These are phyloP conservation scores for Eledone cirrhosa DNA, from an alignment of 2,888 invertebrate genomes.

Conservation along the genomic window DNA sequence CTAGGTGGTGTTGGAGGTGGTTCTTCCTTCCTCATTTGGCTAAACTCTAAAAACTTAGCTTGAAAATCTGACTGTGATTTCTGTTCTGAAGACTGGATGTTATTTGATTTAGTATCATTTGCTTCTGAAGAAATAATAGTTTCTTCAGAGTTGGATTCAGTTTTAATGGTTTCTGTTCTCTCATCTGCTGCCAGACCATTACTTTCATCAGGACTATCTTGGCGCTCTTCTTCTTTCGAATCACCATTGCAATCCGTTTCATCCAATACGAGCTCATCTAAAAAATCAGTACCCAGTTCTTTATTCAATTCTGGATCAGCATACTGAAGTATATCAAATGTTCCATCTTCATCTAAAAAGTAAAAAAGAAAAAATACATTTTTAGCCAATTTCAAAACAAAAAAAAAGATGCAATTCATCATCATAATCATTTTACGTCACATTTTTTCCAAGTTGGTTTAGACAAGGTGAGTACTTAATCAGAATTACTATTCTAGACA, in stretches of 20 bases:
- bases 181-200: constrained; percentile 29
- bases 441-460: no score
- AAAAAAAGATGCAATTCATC: no score
- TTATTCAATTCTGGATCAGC: constrained; percentile 92
- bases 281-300: constrained; percentile 79
- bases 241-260: constrained; percentile 36
- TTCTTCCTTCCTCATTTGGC: constrained; percentile 51
- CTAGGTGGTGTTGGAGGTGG: constrained; percentile 25
- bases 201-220: constrained; percentile 33
- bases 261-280: constrained; percentile 77
- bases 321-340: constrained; percentile 93
- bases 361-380: neutral
- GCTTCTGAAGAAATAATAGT: constrained; percentile 29
- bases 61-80: constrained; percentile 53
- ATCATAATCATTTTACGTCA: no score
- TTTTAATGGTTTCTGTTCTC: constrained; percentile 31
- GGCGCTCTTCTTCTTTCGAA: constrained; percentile 31
- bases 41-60: constrained; percentile 65
- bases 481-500: no score
- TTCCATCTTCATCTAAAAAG: constrained; percentile 70
- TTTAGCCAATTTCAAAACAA: no score
- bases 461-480: no score
- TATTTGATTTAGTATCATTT: constrained; percentile 5
- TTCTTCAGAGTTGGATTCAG: constrained; percentile 67
- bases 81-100: constrained; percentile 23